Conservation (phyloP, 1,140 invertebrate genomes). For the Leptopilina boulardi region DNA sequence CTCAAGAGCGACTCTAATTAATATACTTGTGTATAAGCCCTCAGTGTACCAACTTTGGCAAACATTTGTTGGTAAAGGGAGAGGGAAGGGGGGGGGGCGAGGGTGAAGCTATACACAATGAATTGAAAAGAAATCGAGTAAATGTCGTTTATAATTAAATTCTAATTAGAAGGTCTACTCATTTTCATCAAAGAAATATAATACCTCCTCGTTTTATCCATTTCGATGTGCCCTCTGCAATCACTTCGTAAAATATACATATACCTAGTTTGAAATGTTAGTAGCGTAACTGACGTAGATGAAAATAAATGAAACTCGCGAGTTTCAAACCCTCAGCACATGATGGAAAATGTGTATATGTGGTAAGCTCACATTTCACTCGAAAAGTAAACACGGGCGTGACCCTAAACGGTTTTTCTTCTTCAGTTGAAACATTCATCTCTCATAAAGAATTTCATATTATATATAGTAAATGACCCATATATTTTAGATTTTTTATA, state of each 20-base stretch:
- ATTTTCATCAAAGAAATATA: not conserved
- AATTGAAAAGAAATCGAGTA: conserved; percentile 16
- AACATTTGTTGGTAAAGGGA: not conserved
- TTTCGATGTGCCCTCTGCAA: not conserved
- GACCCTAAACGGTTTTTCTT: conserved; percentile 4
- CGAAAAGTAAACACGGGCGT: conserved; percentile 12
- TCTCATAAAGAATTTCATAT: not conserved
- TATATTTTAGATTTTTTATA: no score
- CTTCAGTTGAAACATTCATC: not conserved
- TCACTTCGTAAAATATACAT: not conserved
- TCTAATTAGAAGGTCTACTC: conserved; percentile 6
- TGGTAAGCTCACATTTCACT: conserved; percentile 17
- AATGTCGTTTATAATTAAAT: conserved; percentile 12
- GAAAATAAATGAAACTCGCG: not conserved
- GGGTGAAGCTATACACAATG: no score
- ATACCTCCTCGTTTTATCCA: not conserved
- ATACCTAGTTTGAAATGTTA: not conserved
- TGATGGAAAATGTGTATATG: not conserved
- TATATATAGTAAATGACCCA: no score
- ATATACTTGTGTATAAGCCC: not conserved
- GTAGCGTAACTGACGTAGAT: not conserved
- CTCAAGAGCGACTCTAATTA: not conserved
- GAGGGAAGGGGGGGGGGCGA: no score
- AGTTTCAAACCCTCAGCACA: not conserved
- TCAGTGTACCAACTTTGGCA: not conserved